Percentiles rank a stretch among this genome's conserved stretches.
Evolutionary conservation across 2,113 vertebrate species (phyloP).

Genomic region (Microtus montanus): DNA sequence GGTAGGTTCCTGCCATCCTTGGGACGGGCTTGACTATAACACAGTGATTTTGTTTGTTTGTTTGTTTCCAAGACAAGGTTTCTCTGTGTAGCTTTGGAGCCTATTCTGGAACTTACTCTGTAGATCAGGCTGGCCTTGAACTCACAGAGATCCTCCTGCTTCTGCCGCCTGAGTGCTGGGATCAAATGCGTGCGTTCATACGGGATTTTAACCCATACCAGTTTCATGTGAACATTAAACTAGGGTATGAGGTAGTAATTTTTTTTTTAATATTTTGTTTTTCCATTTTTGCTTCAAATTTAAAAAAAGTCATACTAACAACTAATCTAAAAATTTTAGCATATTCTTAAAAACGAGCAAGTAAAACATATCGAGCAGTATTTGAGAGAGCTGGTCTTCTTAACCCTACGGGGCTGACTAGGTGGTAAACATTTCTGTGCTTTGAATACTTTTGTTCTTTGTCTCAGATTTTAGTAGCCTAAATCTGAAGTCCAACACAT

Average conservation of each 20-base stretch:
- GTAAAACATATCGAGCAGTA: slow-evolving; percentile 7
- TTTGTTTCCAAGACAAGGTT: no score
- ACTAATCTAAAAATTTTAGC: slow-evolving; percentile 29
- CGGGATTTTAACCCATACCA: neutral
- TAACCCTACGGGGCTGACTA: slow-evolving; percentile 11
- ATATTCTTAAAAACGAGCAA: neutral
- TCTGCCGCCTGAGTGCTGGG: no score
- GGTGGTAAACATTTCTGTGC: slow-evolving; percentile 54
- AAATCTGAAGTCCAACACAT: slow-evolving; percentile 56
- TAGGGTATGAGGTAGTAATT: neutral
- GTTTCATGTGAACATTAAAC: neutral
- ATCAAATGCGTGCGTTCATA: neutral
- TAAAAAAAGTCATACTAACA: neutral
- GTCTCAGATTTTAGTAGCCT: neutral
- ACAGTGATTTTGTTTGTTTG: no score
- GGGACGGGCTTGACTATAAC: neutral
- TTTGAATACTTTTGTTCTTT: neutral
- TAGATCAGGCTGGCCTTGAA: no score
- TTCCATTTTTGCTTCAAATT: neutral
- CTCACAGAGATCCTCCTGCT: no score
- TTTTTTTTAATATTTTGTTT: neutral
- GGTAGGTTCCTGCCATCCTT: neutral
- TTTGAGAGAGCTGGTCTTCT: slow-evolving; percentile 7
- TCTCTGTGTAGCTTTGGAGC: no score
- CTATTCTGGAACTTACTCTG: no score